A percentile compares a stretch with the other conserved stretches of the same genome.
Evolutionary conservation across 2,797 vertebrate species (phyloP).

Genomic region (Esox masquinongy): DNA sequence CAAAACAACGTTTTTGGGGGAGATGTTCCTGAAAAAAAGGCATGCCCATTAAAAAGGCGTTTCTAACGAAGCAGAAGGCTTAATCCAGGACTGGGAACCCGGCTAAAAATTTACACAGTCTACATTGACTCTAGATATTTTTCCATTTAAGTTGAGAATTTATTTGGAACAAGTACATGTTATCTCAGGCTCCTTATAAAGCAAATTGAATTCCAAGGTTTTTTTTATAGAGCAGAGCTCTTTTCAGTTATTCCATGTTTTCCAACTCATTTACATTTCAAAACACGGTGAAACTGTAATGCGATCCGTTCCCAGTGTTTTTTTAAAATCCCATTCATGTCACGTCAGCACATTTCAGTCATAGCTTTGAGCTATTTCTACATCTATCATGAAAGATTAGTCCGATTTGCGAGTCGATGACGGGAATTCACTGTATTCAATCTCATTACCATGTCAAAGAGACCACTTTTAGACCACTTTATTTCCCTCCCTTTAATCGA

Average conservation of each 20-base stretch:
- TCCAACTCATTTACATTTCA: constrained; percentile 24
- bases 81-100: no score
- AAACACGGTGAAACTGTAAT: constrained; percentile 12
- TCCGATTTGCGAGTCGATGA: not conserved
- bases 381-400: constrained; percentile 1
- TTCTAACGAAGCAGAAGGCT: not conserved
- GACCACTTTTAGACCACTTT: not conserved
- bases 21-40: not conserved
- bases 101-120: not conserved
- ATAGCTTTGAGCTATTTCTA: not conserved
- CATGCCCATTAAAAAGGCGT: not conserved
- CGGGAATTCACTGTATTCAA: not conserved
- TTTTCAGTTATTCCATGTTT: not conserved
- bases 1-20: not conserved
- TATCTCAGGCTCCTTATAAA: not conserved
- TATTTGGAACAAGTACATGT: no score
- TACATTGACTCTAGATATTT: not conserved
- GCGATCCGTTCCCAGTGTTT: constrained; percentile 14
- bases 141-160: not conserved
- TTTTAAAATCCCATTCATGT: not conserved
- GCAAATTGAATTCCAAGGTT: not conserved
- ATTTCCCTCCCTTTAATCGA: not conserved
- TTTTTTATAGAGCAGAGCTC: not conserved
- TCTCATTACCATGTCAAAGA: not conserved
- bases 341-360: not conserved